phyloP scores from a whole-genome alignment of 2,113 vertebrate genomes.

The Zosterops japonicus region DNA sequence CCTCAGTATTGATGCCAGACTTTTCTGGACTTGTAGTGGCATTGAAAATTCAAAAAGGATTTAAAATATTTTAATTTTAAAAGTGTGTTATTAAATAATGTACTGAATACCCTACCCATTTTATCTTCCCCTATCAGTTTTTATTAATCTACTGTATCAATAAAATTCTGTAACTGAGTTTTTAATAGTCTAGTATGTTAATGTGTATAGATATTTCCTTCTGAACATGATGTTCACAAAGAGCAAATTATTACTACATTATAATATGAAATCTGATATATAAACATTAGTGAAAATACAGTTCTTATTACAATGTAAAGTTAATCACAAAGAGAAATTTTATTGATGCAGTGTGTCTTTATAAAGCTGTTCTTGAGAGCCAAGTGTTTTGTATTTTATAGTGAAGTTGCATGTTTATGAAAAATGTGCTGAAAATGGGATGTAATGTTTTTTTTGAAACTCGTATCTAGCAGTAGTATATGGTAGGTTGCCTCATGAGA shows the following conservation, averaged over 20 bases:
- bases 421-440: slow-evolving; percentile 78
- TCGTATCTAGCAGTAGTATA: slow-evolving; percentile 76
- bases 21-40: slow-evolving; percentile 76
- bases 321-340: slow-evolving; percentile 80
- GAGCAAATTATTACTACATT: slow-evolving; percentile 78
- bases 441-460: slow-evolving; percentile 80
- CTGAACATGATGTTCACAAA: slow-evolving; percentile 77
- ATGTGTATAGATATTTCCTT: slow-evolving; percentile 80
- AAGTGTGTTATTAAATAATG: slow-evolving; percentile 85
- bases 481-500: slow-evolving; percentile 74
- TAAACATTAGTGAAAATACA: slow-evolving; percentile 77
- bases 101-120: slow-evolving; percentile 80
- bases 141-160: slow-evolving; percentile 91
- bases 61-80: slow-evolving; percentile 87
- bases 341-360: slow-evolving; percentile 85
- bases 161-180: slow-evolving; percentile 93
- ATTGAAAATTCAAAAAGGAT: slow-evolving; percentile 78
- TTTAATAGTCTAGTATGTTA: slow-evolving; percentile 82
- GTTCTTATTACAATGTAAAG: slow-evolving; percentile 78
- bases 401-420: slow-evolving; percentile 83
- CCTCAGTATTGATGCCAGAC: slow-evolving; percentile 85
- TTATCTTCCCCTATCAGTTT: slow-evolving; percentile 83
- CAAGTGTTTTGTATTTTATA: slow-evolving; percentile 84
- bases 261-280: slow-evolving; percentile 77
- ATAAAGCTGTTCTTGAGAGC: slow-evolving; percentile 81